phyloP scores from a whole-genome alignment of 2,113 vertebrate genomes.

The Harpagus bidentatus region DNA sequence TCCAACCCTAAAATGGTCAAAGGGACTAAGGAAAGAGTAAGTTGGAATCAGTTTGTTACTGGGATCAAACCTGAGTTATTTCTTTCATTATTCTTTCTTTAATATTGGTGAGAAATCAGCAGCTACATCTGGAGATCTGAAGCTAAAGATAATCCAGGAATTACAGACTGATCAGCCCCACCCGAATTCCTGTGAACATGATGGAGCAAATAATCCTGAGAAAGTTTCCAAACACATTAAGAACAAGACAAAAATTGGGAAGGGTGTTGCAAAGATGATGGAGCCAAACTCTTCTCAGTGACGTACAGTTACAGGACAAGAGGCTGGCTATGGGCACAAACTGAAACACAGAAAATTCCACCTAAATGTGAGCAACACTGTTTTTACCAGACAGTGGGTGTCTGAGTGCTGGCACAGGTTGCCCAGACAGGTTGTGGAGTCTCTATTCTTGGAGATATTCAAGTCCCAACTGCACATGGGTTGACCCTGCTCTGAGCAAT shows the following conservation, averaged over 20 bases:
- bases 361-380: not conserved
- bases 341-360: not conserved
- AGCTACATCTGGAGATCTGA: not conserved
- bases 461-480: fast-evolving
- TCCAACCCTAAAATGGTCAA: not conserved
- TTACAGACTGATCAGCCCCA: not conserved
- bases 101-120: not conserved
- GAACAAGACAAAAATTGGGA: not conserved
- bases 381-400: not conserved
- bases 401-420: not conserved
- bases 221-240: not conserved
- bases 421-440: not conserved
- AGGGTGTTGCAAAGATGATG: not conserved
- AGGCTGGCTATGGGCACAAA: not conserved
- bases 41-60: not conserved
- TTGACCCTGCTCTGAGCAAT: not conserved
- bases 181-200: not conserved
- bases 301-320: not conserved
- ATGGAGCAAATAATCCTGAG: not conserved
- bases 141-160: not conserved
- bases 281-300: not conserved
- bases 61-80: not conserved
- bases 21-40: not conserved
- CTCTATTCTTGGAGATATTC: not conserved
- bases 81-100: not conserved